Base-by-base conservation (phyloP, 2,797 vertebrate genomes). In the Hoplostethus mediterraneus region DNA sequence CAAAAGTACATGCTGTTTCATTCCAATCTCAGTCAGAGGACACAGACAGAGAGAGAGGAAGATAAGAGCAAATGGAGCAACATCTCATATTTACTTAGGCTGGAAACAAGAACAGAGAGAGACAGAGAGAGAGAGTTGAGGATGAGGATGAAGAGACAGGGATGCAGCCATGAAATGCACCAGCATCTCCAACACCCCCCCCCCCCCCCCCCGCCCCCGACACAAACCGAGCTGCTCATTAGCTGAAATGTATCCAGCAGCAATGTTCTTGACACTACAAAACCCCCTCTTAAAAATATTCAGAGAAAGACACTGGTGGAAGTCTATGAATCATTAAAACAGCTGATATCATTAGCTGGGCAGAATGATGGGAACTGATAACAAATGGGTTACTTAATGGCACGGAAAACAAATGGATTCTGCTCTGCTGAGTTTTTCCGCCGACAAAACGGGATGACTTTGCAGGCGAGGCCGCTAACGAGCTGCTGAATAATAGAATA, bases 151-250 rank as follows among this genome's bases (percentile, higher is more conserved):
- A 65, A 54, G 42, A 33, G 25, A 62, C 45, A 68, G 31, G 70
- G 49, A 52, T 66, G 47, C 30, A 51, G 68, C 75, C 80, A 85
- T 74, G 55, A 79, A 82, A 80, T 59, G 54, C 63, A 69, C n/a
- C 52, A 28, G 36, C 51, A 31, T n/a, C 75, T 73, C 73, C 57
- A n/a, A 8, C 63, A 72, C 59, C 51, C 74, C 77, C 66, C 67
- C 45, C 72, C 59, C 30, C 38, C 71, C 45, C 72, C 59, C 30
- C 38, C 68, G 21, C 74, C 77, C 66, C 12, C 0, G 5, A 40
- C 63, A 36, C 71, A 44, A 33, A 1, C 57, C n/a, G 62, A 89
- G 51, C 60, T 45, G 53, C 73, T 86, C 70, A 75, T 79, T 81
- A 80, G 68, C 56, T 73, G 31, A 80, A 71, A 45, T 54, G 63